phyloP scores from a whole-genome alignment of 37 sponge, comb jelly and placozoan genomes.

The Geodia barretti region DNA sequence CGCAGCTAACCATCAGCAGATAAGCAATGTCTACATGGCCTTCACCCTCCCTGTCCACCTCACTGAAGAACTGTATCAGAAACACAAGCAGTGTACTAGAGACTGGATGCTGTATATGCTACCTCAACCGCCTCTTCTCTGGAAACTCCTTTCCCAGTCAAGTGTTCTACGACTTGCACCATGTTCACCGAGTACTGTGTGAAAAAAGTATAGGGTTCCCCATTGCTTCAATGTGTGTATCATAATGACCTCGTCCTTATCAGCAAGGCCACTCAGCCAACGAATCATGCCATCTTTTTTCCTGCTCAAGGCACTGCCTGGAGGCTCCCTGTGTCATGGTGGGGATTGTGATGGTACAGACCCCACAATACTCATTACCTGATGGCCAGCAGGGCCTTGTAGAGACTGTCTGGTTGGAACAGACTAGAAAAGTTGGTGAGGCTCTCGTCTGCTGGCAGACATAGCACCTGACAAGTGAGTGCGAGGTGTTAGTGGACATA shows the following conservation, averaged over 20 bases:
- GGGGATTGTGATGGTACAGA: neutral
- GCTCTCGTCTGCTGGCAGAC: slow-evolving; percentile 11
- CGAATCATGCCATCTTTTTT: slow-evolving; percentile 27
- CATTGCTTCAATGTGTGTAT: neutral
- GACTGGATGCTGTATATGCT: neutral
- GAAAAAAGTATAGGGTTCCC: neutral
- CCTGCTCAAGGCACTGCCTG: slow-evolving; percentile 10
- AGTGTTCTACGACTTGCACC: slow-evolving; percentile 53
- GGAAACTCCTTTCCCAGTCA: slow-evolving; percentile 38
- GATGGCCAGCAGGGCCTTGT: slow-evolving; percentile 47
- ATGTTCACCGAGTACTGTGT: slow-evolving; percentile 36
- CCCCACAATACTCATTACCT: slow-evolving; percentile 21
- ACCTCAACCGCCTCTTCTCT: slow-evolving; percentile 56
- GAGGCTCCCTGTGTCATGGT: slow-evolving; percentile 19
- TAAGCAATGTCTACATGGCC: slow-evolving; percentile 38
- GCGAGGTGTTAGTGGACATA: neutral
- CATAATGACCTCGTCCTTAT: slow-evolving; percentile 40
- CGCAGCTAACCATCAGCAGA: slow-evolving; percentile 38
- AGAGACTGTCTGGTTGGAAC: slow-evolving; percentile 39
- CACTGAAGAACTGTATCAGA: slow-evolving; percentile 20
- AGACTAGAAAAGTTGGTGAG: slow-evolving; percentile 44
- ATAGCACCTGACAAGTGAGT: neutral
- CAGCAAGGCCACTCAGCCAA: slow-evolving; percentile 43
- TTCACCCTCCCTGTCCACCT: slow-evolving; percentile 51
- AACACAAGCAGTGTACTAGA: neutral